Conservation (phyloP, 2,888 invertebrate species). For the Candidula unifasciata region DNA sequence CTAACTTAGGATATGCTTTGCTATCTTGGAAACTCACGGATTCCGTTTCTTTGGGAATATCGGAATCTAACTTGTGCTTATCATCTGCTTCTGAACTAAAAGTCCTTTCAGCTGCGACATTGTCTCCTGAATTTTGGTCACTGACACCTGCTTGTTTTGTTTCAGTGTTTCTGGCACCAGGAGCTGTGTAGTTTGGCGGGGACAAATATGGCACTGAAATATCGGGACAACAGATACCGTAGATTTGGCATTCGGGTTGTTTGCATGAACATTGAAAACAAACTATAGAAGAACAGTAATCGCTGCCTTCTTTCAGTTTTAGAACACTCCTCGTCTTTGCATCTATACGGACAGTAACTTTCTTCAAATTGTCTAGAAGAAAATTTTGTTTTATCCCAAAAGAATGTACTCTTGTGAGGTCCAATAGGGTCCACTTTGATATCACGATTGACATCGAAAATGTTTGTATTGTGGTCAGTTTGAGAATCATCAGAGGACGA, state of each 20-base stretch:
- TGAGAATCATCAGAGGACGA: not conserved
- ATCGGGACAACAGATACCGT: conserved; percentile 42
- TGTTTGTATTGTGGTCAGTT: too few relatives aligned
- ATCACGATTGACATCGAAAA: too few relatives aligned
- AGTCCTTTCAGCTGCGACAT: too few relatives aligned
- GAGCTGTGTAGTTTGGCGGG: not conserved
- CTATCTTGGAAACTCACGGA: not conserved
- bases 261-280: conserved; percentile 19
- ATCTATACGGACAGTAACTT: conserved; percentile 23
- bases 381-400: not conserved
- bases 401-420: not conserved
- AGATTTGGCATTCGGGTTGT: conserved; percentile 31
- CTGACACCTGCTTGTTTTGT: too few relatives aligned
- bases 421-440: too few relatives aligned
- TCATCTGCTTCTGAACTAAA: too few relatives aligned
- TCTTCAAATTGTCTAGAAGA: conserved; percentile 2
- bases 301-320: not conserved
- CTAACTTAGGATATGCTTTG: not conserved
- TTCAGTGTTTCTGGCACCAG: too few relatives aligned
- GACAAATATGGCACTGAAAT: conserved; percentile 17
- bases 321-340: not conserved
- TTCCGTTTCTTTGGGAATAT: not conserved
- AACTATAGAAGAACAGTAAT: not conserved
- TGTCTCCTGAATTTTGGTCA: too few relatives aligned
- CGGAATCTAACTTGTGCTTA: too few relatives aligned